Evolutionary conservation across 2,113 vertebrate species (phyloP), one percentile per base, ranked within the genome.

Genomic region (Callaeas wilsoni): DNA sequence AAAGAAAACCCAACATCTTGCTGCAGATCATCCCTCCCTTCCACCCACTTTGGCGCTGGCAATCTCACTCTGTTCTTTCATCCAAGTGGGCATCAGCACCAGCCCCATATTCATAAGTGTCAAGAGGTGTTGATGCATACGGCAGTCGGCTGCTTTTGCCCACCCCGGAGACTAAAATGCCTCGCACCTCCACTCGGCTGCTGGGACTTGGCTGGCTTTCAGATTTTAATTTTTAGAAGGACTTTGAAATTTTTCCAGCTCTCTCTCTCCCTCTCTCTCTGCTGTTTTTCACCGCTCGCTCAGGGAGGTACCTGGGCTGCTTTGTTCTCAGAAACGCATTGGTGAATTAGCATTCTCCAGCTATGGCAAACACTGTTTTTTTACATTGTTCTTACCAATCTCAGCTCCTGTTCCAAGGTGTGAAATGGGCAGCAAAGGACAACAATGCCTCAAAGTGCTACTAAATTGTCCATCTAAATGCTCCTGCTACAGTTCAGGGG

Each of bases 21-120:
- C 86, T 90, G 39, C 76, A 76, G 92, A 96, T 96, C 94, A 75
- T 88, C 55, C 80, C 87, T 96, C 95, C 96, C 96, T 96, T 95
- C 96, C 87, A 79, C 60, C 93, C 86, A 42, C 91, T 69, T 78
- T 0, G 10, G 57, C 1, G 7, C 93, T 97, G 96, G 93, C 96
- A 97, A 3, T 75, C 92, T 96, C 91, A 10, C 90, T 91, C 88
- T 79, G 52, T 92, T 96, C 90, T 89, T 94, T 90, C 94, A 95
- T 97, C 97, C 95, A 97, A 97, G 96, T 97, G 96, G 96, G 96
- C 95, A 97, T 94, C 96, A 96, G 96, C 96, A 95, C 84, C 93
- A 97, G 94, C 93, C 93, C 87, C 90, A 25, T 50, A 92, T 90
- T 93, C 96, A 85, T 86, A 71, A 93, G 94, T 95, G 90, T 96